These are phyloP conservation scores for Drosophila pachea DNA, from an alignment of 1,140 invertebrate genomes.

Conservation along the genomic window DNA sequence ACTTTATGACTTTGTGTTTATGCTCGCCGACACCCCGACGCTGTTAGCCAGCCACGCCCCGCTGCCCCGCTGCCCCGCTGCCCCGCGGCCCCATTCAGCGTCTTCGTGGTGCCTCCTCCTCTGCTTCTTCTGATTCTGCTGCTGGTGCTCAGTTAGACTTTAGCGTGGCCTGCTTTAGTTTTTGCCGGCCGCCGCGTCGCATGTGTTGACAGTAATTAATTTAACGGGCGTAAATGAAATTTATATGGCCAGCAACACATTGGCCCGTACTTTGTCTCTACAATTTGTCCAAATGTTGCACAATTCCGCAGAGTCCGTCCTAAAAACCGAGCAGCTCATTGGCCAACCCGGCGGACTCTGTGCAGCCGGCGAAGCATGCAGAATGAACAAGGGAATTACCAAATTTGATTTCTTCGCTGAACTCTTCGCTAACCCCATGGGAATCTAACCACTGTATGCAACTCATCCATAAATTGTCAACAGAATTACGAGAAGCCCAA, in stretches of 20 bases:
- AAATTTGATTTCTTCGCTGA: too few relatives aligned
- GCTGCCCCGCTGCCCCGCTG: conserved; percentile 10
- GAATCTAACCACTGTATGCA: too few relatives aligned
- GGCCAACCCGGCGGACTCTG: too few relatives aligned
- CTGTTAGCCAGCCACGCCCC: neutral
- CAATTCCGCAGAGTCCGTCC: conserved; percentile 8
- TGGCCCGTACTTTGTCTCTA: conserved; percentile 50
- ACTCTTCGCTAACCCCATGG: too few relatives aligned
- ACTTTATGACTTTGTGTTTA: conserved; percentile 76
- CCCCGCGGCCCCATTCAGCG: neutral
- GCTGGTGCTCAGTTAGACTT: conserved; percentile 41
- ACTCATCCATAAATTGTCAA: too few relatives aligned
- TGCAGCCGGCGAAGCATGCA: too few relatives aligned
- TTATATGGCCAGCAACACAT: conserved; percentile 68
- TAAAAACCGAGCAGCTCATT: neutral
- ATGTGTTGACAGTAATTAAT: conserved; percentile 77
- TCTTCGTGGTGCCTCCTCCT: conserved; percentile 16
- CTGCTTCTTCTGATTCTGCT: conserved; percentile 27
- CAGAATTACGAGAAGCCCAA: too few relatives aligned
- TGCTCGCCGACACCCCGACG: conserved; percentile 52
- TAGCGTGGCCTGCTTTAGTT: conserved; percentile 71
- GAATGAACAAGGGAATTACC: too few relatives aligned
- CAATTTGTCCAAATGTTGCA: conserved; percentile 30
- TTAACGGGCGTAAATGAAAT: conserved; percentile 72
- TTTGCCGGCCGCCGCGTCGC: conserved; percentile 41